phyloP scores from a whole-genome alignment of 2,113 vertebrate genomes.

The Rhizomys pruinosus region DNA sequence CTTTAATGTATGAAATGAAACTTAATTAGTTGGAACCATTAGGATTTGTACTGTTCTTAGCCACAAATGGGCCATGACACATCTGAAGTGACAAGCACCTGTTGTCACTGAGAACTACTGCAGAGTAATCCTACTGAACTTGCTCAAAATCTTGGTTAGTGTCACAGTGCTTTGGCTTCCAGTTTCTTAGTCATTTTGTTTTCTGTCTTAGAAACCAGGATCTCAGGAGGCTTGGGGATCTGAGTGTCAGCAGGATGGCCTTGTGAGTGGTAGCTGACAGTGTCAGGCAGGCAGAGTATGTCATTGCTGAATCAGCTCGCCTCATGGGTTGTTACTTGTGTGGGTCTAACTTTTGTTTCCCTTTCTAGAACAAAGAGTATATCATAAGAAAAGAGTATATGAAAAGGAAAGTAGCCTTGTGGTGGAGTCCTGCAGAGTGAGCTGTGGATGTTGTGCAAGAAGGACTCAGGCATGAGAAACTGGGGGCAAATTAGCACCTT shows the following conservation, averaged over 20 bases:
- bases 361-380: background rate
- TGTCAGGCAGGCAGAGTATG: background rate
- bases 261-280: background rate
- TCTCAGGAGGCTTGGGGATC: background rate
- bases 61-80: background rate
- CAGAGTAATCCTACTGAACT: background rate
- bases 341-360: background rate
- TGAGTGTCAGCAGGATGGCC: background rate
- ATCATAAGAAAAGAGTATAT: background rate
- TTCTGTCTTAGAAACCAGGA: conserved; percentile 7
- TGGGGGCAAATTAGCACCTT: background rate
- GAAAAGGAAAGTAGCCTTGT: background rate
- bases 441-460: background rate
- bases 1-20: background rate
- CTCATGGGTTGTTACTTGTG: background rate
- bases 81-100: background rate
- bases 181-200: background rate
- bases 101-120: background rate
- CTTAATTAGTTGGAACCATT: background rate
- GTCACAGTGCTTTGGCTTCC: background rate
- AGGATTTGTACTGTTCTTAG: background rate
- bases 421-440: background rate
- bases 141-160: background rate
- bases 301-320: background rate
- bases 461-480: background rate